Conservation (phyloP, 1,140 invertebrate genomes). For the Papilio helenus region DNA sequence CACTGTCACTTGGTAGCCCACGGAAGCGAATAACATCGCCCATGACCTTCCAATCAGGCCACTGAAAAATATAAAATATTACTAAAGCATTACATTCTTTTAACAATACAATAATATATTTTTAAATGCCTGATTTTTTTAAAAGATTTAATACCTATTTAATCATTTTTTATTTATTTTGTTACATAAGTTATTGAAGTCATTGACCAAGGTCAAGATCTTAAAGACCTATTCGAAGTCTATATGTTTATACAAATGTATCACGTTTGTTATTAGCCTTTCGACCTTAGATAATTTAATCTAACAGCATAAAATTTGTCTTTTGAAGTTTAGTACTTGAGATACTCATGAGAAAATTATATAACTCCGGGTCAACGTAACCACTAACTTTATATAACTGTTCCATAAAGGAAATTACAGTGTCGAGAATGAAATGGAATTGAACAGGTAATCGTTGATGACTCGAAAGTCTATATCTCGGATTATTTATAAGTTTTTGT, state of each 20-base stretch:
- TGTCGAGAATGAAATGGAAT: background rate
- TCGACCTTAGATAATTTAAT: conserved; percentile 10
- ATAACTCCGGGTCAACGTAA: background rate
- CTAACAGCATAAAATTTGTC: conserved; percentile 1
- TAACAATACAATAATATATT: background rate
- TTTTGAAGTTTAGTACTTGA: background rate
- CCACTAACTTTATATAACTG: background rate
- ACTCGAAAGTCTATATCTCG: background rate
- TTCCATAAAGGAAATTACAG: background rate
- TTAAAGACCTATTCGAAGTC: background rate
- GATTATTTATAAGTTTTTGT: too few relatives aligned
- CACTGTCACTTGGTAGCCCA: conserved; percentile 92
- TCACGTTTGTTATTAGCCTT: conserved; percentile 41
- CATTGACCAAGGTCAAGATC: background rate
- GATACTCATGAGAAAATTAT: background rate
- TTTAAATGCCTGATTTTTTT: background rate
- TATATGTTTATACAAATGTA: background rate
- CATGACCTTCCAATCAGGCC: conserved; percentile 97
- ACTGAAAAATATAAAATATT: conserved; percentile 81
- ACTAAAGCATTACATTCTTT: too few relatives aligned
- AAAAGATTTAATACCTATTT: too few relatives aligned
- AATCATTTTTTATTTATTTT: background rate
- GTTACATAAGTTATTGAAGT: background rate
- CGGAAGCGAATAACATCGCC: conserved; percentile 97
- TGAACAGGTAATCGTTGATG: background rate